phyloP scores from a whole-genome alignment of 2,888 invertebrate genomes.

The Phyllotreta striolata region DNA sequence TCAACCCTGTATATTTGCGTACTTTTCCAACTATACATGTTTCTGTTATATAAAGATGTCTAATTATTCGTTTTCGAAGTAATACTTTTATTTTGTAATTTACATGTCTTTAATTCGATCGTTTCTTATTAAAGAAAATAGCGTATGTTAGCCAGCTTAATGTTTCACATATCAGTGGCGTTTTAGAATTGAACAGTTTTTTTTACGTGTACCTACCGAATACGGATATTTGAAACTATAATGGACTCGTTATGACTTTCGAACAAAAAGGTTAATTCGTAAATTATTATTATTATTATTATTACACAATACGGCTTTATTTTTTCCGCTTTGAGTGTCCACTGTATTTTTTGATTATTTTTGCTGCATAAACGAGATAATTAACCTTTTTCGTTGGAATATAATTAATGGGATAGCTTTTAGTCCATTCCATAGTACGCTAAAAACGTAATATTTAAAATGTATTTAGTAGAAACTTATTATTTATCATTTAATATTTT shows the following conservation, averaged over 20 bases:
- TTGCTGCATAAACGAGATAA: neutral
- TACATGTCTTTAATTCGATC: neutral
- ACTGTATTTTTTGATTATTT: too few species aligned
- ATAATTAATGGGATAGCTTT: constrained; percentile 18
- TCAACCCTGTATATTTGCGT: too few species aligned
- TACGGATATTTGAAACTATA: too few species aligned
- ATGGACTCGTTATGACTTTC: too few species aligned
- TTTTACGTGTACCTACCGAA: too few species aligned
- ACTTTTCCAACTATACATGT: constrained; percentile 18
- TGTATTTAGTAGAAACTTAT: constrained; percentile 2
- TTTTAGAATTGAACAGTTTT: constrained; percentile 27
- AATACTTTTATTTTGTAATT: constrained; percentile 6
- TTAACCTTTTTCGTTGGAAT: constrained; percentile 11
- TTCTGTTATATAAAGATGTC: constrained; percentile 26
- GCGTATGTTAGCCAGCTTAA: constrained; percentile 41
- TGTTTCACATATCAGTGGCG: constrained; percentile 45
- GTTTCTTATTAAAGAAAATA: constrained; percentile 1
- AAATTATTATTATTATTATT: too few species aligned
- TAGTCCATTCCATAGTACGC: constrained; percentile 24
- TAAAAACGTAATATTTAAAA: neutral
- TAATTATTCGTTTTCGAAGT: neutral
- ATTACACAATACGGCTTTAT: too few species aligned
- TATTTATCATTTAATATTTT: constrained; percentile 7
- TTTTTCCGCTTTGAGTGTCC: too few species aligned
- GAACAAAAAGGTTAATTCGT: too few species aligned